Evolutionary conservation across 1,140 invertebrate species (phyloP).

Genomic region (Trinorchestia longiramus): DNA sequence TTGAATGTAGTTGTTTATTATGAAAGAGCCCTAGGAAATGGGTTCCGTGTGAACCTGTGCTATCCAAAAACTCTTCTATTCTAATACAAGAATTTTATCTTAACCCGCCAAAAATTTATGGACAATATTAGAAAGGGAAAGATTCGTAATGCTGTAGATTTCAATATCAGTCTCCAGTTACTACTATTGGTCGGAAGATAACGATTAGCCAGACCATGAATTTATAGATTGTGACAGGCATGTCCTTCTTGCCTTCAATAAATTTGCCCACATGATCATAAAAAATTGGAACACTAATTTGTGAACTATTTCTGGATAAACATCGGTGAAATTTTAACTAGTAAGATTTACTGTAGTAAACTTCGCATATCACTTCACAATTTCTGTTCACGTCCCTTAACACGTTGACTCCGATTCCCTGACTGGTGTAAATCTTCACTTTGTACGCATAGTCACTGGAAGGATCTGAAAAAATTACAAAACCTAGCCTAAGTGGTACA

Average conservation of each 20-base stretch:
- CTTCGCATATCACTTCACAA: too few relatives aligned
- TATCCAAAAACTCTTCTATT: not conserved
- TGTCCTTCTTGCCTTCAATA: not conserved
- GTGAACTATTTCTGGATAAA: not conserved
- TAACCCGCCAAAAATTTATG: not conserved
- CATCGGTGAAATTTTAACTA: not conserved
- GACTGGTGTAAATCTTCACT: too few relatives aligned
- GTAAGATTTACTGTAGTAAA: too few relatives aligned
- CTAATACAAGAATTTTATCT: not conserved
- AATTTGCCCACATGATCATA: not conserved
- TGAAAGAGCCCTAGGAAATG: not conserved
- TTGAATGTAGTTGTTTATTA: not conserved
- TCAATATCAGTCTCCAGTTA: too few relatives aligned
- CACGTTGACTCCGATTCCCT: too few relatives aligned
- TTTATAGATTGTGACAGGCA: not conserved
- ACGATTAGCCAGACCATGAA: too few relatives aligned
- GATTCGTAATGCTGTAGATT: too few relatives aligned
- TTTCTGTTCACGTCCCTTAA: too few relatives aligned
- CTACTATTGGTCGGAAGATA: not conserved
- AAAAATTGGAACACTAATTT: not conserved
- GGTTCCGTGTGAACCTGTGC: not conserved
- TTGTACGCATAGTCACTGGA: too few relatives aligned
- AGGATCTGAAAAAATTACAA: too few relatives aligned
- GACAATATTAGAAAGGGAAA: not conserved
- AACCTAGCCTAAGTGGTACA: too few relatives aligned